Evolutionary conservation across 35 echinoderm and acorn worm genomes (phyloP), one percentile per base, ranked within the genome.

Genomic region (Stichopus chloronotus): DNA sequence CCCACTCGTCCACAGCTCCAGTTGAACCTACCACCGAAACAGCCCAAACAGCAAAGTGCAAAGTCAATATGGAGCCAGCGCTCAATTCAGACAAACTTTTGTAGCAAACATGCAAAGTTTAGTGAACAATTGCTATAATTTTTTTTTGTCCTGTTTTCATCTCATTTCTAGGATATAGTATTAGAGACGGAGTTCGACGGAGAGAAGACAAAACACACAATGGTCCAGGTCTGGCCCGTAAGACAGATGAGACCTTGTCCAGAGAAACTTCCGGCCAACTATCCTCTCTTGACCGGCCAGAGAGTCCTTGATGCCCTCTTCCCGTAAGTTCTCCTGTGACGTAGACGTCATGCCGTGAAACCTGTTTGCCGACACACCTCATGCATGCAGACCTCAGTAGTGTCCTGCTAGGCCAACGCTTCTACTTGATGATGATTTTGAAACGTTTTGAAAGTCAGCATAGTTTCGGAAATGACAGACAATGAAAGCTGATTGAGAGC

Each of bases 121-220:
- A 4, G 8, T 61, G 14, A 61, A 61, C 14, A 61, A 61, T 61
- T 61, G 14, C 4, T 61, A 3, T 43, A 43, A 43, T 43, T 43
- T 43, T 43, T 1, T 43, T n/a, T n/a, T 43, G 1, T 43, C 30
- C 14, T 14, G 59, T 4, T 74, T 74, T 20, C 19, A 14, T 74
- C 19, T 88, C 52, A 14, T 92, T 78, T 65, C 78, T 82, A 98
- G 97, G 97, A 98, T 60, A 82, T 94, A 5, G 90, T 98, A 52
- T 90, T 98, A 79, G 97, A 96, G 82, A 98, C 97, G 9, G 97
- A 98, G 77, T 98, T 98, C 96, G 97, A 98, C 57, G 97, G 97
- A 24, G 93, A 96, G 43, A 94, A 96, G 60, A 95, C 97, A 53
- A 93, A 98, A 74, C 95, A 98, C 78, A 96, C 95, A 58, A 98